phyloP scores from a whole-genome alignment of 1,140 invertebrate genomes.

The Oryzaephilus surinamensis region DNA sequence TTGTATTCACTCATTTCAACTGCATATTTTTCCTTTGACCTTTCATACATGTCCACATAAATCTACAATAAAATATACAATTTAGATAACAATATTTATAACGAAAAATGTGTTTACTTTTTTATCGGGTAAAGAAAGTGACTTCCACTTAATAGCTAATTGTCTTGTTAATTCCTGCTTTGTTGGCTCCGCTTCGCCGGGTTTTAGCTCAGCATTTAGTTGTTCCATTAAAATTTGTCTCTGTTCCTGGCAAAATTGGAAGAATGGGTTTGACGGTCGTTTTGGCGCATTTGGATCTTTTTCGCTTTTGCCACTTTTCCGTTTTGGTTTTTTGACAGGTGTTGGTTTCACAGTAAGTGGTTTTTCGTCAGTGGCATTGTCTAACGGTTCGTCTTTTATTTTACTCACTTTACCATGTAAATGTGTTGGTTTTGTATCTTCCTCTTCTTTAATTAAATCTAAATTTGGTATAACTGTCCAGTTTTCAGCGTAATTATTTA shows the following conservation, averaged over 20 bases:
- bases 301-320: slow-evolving; percentile 44
- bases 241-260: slow-evolving; percentile 71
- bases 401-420: slow-evolving; percentile 29
- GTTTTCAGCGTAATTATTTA: slow-evolving; percentile 29
- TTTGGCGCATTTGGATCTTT: slow-evolving; percentile 68
- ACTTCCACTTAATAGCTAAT: slow-evolving; percentile 61
- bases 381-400: slow-evolving; percentile 32
- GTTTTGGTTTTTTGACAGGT: slow-evolving; percentile 38
- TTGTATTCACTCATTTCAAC: slow-evolving; percentile 57
- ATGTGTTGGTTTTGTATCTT: slow-evolving; percentile 20
- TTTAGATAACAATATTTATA: slow-evolving; percentile 2
- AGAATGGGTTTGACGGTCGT: slow-evolving; percentile 67
- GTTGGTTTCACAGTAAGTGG: slow-evolving; percentile 15
- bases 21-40: slow-evolving; percentile 66
- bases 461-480: slow-evolving; percentile 31
- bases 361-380: slow-evolving; percentile 36
- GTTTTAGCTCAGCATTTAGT: slow-evolving; percentile 40
- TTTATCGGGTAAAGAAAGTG: slow-evolving; percentile 56
- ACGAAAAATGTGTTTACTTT: slow-evolving; percentile 38
- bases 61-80: slow-evolving; percentile 47
- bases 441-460: slow-evolving; percentile 22
- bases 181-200: slow-evolving; percentile 54
- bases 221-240: slow-evolving; percentile 59
- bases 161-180: slow-evolving; percentile 67
- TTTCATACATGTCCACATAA: slow-evolving; percentile 69